Percentiles rank a stretch among this genome's conserved stretches.
Conservation (phyloP, 2,797 vertebrate genomes). For the Acanthurus lineatus region DNA sequence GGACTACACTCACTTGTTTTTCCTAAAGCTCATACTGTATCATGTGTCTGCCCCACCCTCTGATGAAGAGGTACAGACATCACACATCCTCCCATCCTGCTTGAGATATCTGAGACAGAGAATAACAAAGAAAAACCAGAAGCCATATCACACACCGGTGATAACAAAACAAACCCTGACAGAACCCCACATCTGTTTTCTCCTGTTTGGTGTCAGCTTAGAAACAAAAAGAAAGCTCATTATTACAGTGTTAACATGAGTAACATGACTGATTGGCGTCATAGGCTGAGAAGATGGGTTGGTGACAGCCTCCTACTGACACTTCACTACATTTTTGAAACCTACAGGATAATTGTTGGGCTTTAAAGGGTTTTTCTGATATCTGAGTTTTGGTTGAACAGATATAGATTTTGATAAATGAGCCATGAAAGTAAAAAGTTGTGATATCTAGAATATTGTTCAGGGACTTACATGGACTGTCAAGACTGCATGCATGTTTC, state of each 20-base stretch:
- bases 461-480: neutral
- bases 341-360: no score
- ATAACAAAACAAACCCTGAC: neutral
- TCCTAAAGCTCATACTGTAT: no score
- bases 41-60: neutral
- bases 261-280: neutral
- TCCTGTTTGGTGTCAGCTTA: no score
- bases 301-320: neutral
- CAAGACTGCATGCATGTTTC: neutral
- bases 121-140: constrained; percentile 25
- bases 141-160: neutral
- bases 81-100: neutral
- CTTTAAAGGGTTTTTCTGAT: neutral
- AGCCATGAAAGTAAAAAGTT: no score
- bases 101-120: constrained; percentile 9
- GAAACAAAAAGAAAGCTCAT: neutral
- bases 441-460: neutral
- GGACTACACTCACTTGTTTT: neutral
- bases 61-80: neutral
- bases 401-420: no score
- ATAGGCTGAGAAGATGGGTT: neutral
- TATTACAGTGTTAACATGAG: neutral
- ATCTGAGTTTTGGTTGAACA: no score
- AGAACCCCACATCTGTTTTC: neutral
- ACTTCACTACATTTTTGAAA: neutral